Base-by-base conservation (phyloP, 2,888 invertebrate species). In the Holacanthella duospinosa region DNA sequence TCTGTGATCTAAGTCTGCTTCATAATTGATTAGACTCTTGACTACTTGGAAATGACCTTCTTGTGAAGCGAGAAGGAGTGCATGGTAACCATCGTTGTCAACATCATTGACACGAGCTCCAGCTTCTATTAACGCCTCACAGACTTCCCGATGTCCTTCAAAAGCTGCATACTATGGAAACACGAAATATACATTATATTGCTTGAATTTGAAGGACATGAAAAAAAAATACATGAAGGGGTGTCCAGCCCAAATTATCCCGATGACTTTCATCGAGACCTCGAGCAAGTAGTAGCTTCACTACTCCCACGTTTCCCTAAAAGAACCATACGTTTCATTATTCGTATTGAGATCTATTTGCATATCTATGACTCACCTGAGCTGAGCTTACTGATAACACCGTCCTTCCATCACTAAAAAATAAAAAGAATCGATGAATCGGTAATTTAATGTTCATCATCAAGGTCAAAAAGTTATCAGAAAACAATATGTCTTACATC, bases 191-290 rank as follows among this genome's bases (percentile, higher is more conserved):
- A 12, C 12, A 43, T 12, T 43, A 43, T 43, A 12, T n/a, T n/a
- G 43, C n/a, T n/a, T n/a, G n/a, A n/a, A 43, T 43, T 43, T n/a
- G 43, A 43, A 12, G 12, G 12, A n/a, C 12, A 43, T n/a, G 43
- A n/a, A n/a, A n/a, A n/a, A n/a, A n/a, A n/a, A n/a, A n/a, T 21
- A 55, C 55, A 27, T 96, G 95, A 61, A 97, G 77, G 0, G 97
- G 94, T 0, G 96, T 95, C 96, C 95, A 96, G 0, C 96, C 72
- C 26, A 70, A 89, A 78, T 94, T 93, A 76, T 96, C 96, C 16
- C 80, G 73, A 71, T 82, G 81, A 74, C 79, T 78, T 74, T 82
- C 81, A 72, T 82, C 80, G 65, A 79, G 75, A 74, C 85, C 95
- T 70, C 93, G 82, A 77, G 91, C 93, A 21, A 96, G 80, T 53